Conservation (phyloP, 1,140 invertebrate species). For the Thaumatotibia leucotreta region DNA sequence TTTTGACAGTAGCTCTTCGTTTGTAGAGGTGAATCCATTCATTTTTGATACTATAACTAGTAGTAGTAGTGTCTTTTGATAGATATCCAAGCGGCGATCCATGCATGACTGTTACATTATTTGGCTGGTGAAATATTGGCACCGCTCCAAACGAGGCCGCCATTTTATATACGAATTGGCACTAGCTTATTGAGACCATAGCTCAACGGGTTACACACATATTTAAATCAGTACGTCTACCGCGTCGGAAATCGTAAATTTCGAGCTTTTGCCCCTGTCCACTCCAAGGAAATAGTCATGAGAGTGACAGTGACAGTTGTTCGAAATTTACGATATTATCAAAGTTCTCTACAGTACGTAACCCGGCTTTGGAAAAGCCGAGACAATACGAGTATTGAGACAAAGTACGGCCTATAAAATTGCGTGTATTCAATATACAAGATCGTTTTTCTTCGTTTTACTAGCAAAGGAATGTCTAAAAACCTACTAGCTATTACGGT, state of each 20-base stretch:
- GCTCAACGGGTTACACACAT: background rate
- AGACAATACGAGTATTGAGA: background rate
- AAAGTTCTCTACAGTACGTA: too few species aligned
- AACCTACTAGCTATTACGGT: too few species aligned
- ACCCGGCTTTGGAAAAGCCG: background rate
- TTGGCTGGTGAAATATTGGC: slow-evolving; percentile 7
- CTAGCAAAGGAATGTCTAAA: background rate
- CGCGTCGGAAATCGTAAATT: too few species aligned
- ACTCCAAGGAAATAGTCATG: too few species aligned
- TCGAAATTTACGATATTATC: too few species aligned
- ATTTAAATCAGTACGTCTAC: background rate
- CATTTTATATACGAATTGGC: slow-evolving; percentile 11
- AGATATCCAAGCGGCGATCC: background rate
- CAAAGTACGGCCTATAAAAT: background rate
- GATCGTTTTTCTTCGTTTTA: background rate
- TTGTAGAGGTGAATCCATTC: too few species aligned
- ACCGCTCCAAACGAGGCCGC: background rate
- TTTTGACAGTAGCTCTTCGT: too few species aligned
- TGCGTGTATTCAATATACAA: background rate
- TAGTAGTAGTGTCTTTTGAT: background rate
- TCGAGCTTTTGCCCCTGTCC: too few species aligned
- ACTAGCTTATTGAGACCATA: slow-evolving; percentile 14
- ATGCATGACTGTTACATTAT: slow-evolving; percentile 12
- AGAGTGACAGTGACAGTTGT: too few species aligned
- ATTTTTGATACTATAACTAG: too few species aligned